Evolutionary conservation across 2,797 vertebrate genomes (phyloP), one percentile per base, ranked within the genome.

Genomic region (Gymnopithys bicolor): DNA sequence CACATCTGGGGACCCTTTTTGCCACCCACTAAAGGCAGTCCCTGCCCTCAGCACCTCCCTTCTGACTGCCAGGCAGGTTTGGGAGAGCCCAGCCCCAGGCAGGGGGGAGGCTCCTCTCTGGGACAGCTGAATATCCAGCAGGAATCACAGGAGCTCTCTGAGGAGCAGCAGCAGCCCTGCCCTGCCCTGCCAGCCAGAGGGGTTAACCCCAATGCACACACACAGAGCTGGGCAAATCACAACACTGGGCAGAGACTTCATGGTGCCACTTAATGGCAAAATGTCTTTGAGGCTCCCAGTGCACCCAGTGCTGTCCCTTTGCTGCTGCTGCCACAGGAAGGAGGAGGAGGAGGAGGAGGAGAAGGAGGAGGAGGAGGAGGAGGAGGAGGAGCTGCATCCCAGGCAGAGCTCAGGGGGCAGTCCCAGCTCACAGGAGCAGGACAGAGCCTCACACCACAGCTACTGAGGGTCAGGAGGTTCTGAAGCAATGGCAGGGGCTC

Each of bases 151-250:
- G 77, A 95, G 95, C 80, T 48, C 95, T 96, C 95, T 88, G 93
- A 96, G 94, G 94, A 97, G 52, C 95, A 95, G 96, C 84, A 94
- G 96, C 84, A 94, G 83, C 78, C 84, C 67, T 1, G 55, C 70
- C 94, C 37, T 37, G 37, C 11, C 88, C 94, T 43, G 58, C 92
- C 75, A 90, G 95, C 95, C 95, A 97, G 96, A 93, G 86, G 96
- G 96, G 96, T 97, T 97, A 96, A 96, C 96, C 86, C 93, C 43
- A 96, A 94, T 48, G 92, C 95, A 95, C 92, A 97, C 96, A 96
- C 95, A 94, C 46, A 19, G 94, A 95, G 97, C 91, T 96, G 96
- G 96, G 96, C 90, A 93, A 95, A 97, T 91, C 94, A 97, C 97
- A 97, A 95, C 97, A 96, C 51, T 17, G 69, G 89, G 67, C 92